A percentile compares a stretch with the other conserved stretches of the same genome.
Conservation (phyloP, 2,888 invertebrate genomes). For the Toxonevra muliebris region DNA sequence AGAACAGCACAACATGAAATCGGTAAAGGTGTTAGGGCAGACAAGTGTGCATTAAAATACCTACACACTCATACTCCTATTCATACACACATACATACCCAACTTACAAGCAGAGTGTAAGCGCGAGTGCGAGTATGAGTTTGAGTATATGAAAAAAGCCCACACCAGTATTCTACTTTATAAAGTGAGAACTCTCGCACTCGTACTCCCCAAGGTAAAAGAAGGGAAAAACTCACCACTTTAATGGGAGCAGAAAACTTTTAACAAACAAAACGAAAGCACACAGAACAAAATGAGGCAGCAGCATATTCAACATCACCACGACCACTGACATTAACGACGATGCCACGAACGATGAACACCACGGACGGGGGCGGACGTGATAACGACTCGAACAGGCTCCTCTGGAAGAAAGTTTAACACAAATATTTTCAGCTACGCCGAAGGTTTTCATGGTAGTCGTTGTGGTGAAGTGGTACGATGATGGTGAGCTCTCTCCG, state of each 20-base stretch:
- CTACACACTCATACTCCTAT: not conserved
- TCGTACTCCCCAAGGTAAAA: too few relatives aligned
- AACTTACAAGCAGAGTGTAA: not conserved
- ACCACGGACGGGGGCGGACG: not conserved
- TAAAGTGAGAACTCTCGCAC: too few relatives aligned
- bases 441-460: conserved; percentile 41
- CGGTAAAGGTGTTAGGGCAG: not conserved
- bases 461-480: conserved; percentile 62
- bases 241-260: conserved; percentile 15
- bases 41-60: conserved; percentile 1
- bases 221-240: conserved; percentile 16
- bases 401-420: conserved; percentile 13
- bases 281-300: not conserved
- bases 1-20: conserved; percentile 3
- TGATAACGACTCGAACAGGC: not conserved
- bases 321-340: not conserved
- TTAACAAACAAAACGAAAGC: too few relatives aligned
- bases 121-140: not conserved
- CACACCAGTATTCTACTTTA: not conserved
- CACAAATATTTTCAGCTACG: conserved; percentile 11
- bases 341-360: too few relatives aligned
- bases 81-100: conserved; percentile 1
- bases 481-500: conserved; percentile 44
- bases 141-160: not conserved
- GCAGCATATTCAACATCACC: conserved; percentile 6